A percentile compares a stretch with the other conserved stretches of the same genome.
These are phyloP conservation scores for Neomonachus schauinslandi DNA, from an alignment of 2,113 vertebrate species.

Conservation along the genomic window DNA sequence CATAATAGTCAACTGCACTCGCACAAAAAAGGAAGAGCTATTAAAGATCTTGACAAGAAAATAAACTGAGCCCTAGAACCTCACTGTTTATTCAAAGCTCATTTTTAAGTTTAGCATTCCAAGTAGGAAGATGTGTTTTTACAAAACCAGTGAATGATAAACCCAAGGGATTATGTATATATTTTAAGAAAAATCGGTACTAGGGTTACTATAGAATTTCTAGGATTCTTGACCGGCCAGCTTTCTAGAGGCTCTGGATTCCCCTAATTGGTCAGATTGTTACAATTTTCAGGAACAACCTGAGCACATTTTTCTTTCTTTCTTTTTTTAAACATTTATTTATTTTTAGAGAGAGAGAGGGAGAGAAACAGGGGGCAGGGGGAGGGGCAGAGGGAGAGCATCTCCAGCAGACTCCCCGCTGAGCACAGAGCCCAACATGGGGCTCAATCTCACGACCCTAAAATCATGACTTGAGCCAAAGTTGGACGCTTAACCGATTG, in stretches of 20 bases:
- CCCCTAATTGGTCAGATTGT: slow-evolving; percentile 1
- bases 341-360: background rate
- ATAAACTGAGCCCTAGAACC: slow-evolving; percentile 80
- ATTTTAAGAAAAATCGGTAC: slow-evolving; percentile 52
- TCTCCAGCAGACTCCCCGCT: background rate
- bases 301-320: slow-evolving; percentile 1
- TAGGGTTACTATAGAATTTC: slow-evolving; percentile 44
- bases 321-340: background rate
- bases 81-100: slow-evolving; percentile 77
- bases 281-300: slow-evolving; percentile 5
- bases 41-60: slow-evolving; percentile 84
- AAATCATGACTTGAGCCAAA: background rate
- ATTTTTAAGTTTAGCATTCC: slow-evolving; percentile 73
- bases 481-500: background rate
- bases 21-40: slow-evolving; percentile 74
- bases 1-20: slow-evolving; percentile 81
- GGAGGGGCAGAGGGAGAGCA: background rate
- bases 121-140: slow-evolving; percentile 45
- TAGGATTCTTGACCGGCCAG: slow-evolving; percentile 32
- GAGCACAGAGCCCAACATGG: background rate
- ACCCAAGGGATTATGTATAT: background rate
- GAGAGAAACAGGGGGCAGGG: background rate
- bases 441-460: background rate
- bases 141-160: slow-evolving; percentile 57
- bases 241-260: slow-evolving; percentile 14